Base-by-base conservation (phyloP, 2,888 invertebrate species). In the Habroteleia sp. region DNA sequence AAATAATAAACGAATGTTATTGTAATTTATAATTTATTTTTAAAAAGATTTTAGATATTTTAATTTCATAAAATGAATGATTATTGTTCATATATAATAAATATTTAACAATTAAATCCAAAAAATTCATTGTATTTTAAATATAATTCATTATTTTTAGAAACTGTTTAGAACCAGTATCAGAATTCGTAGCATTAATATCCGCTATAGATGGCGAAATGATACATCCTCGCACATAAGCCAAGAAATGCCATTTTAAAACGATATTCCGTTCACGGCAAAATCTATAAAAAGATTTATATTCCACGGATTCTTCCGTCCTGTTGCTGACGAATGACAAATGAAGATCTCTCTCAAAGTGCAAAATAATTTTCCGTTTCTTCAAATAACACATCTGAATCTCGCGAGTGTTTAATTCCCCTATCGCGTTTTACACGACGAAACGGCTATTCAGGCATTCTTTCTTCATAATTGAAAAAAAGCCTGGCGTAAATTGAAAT, bases 361-460 rank as follows among this genome's bases (percentile, higher is more conserved):
- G 52, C 52, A 39, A 54, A 54, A 39, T 54, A 39, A 54, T 54
- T 54, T 37, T 8, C n/a, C n/a, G n/a, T n/a, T n/a, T n/a, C n/a
- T n/a, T n/a, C n/a, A n/a, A n/a, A n/a, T n/a, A n/a, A n/a, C n/a
- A n/a, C n/a, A n/a, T n/a, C n/a, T n/a, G n/a, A 20, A 20, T 20
- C 20, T n/a, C n/a, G n/a, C n/a, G n/a, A 23, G 23, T 20, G 20
- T 41, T 29, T 46, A 29, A 31, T 46, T 46, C n/a, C 46, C 8
- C 29, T 4, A 46, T 46, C 35, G 48, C 35, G 35, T 50, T 50
- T 20, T 11, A 35, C 33, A 7, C 16, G 35, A 13, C 6, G 33
- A 33, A 29, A 33, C 13, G 33, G 1, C 33, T 13, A 11, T 8
- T 5, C 16, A 3, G 33, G 25, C 35, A 52, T 52, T 52, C 37